Base-by-base conservation (phyloP, 1,140 invertebrate genomes). In the Hesperophylax magnus region DNA sequence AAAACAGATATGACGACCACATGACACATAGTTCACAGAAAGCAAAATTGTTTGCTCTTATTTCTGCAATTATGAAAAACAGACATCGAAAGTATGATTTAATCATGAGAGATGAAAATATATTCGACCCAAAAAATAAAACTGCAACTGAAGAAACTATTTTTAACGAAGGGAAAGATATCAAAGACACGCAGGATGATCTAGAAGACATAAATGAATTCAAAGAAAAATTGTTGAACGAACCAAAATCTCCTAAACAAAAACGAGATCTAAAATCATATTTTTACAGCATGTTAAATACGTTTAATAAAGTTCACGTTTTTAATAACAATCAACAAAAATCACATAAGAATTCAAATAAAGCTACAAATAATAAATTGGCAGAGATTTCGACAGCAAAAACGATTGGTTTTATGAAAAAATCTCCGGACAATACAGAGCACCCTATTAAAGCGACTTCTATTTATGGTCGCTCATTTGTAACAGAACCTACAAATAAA, bases 231-330 rank as follows among this genome's bases (percentile, higher is more conserved):
- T 17, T 22, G 8, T 54, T 52, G 11, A 56, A 72, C 15, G 69
- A 72, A 34, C 17, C 31, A n/a, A 39, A 20, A 14, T 2, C 18
- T 56, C 69, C 24, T 24, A 72, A 52, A 27, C 69, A n/a, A 31
- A 72, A 72, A 72, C 69, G 69, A 15, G 27, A 72, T 72, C 11
- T 72, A 17, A 54, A 24, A n/a, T 24, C 69, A 15, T 72, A 54
- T 31, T 54, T 72, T 17, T 15, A 72, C 18, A 17, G 69, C 11
- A 6, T 54, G 24, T 31, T 67, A 6, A 67, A 67, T 9, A 6
- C 63, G 11, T 15, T 54, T 7, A 53, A 72, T 17, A 72, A 53
- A 54, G 8, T 39, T n/a, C 17, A 39, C 39, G n/a, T 39, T 18
- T 20, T 39, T n/a, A 34, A 27, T 67, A 34, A 31, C 4, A 34